Evolutionary conservation across 2,797 vertebrate species (phyloP).

Genomic region (Chelon labrosus): DNA sequence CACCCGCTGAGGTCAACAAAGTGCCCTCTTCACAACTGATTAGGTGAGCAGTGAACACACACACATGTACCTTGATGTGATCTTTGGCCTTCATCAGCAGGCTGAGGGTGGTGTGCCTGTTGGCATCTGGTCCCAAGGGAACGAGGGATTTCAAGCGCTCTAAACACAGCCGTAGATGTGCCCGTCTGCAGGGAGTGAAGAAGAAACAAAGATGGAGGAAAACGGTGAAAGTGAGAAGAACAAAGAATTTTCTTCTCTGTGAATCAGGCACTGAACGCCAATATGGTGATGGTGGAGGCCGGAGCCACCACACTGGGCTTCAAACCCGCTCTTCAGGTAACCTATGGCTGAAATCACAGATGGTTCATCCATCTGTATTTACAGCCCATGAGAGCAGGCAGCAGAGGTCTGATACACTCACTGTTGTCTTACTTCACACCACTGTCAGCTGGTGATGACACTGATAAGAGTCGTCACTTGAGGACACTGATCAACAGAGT

Average conservation of each 20-base stretch:
- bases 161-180: slow-evolving; percentile 92
- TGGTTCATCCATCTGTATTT: too few relatives aligned
- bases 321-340: too few relatives aligned
- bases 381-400: too few relatives aligned
- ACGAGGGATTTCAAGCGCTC: slow-evolving; percentile 95
- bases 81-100: slow-evolving; percentile 93
- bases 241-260: too few relatives aligned
- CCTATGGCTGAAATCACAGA: too few relatives aligned
- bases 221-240: background rate
- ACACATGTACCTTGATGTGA: slow-evolving; percentile 91
- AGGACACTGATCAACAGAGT: background rate
- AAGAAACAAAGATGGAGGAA: slow-evolving; percentile 24
- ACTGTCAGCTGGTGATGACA: background rate
- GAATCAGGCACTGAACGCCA: background rate
- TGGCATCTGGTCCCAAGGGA: slow-evolving; percentile 90
- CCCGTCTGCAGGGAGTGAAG: slow-evolving; percentile 83
- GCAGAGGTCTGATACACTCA: too few relatives aligned
- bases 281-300: too few relatives aligned
- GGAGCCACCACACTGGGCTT: too few relatives aligned
- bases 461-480: background rate
- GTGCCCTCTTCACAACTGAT: slow-evolving; percentile 24
- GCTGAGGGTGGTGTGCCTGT: slow-evolving; percentile 93
- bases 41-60: background rate
- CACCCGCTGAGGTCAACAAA: slow-evolving; percentile 15
- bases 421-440: background rate